Percentiles rank a stretch among this genome's conserved stretches.
These are phyloP conservation scores for Seladonia tumulorum DNA, from an alignment of 2,888 invertebrate genomes.

Conservation along the genomic window DNA sequence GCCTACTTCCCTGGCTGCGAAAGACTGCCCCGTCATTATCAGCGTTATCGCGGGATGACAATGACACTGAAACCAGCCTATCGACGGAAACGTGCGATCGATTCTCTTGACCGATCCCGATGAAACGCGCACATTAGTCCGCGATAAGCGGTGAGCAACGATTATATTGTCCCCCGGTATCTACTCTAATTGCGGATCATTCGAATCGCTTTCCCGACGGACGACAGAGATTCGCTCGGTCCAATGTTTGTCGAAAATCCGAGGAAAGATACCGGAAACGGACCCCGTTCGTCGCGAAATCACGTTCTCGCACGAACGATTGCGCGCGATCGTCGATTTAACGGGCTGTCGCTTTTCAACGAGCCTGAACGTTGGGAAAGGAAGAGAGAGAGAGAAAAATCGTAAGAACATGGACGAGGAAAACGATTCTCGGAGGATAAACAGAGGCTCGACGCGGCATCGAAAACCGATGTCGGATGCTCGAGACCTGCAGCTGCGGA, in stretches of 20 bases:
- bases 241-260: background rate
- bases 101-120: constrained; percentile 16
- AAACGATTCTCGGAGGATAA: background rate
- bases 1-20: background rate
- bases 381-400: background rate
- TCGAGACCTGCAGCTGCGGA: constrained; percentile 17
- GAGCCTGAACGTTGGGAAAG: background rate
- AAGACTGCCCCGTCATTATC: background rate
- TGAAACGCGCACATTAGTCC: constrained; percentile 15
- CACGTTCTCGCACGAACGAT: constrained; percentile 23
- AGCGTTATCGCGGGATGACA: background rate
- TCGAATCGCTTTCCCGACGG: background rate
- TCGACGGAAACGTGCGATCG: background rate
- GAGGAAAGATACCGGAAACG: background rate
- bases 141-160: constrained; percentile 6
- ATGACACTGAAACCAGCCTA: background rate
- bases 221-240: background rate
- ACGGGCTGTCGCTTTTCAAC: constrained; percentile 28
- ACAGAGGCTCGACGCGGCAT: constrained; percentile 12
- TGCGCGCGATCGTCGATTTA: constrained; percentile 45
- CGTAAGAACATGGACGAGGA: background rate
- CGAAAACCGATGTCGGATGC: constrained; percentile 37
- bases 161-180: constrained; percentile 9
- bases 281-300: background rate
- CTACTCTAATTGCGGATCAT: constrained; percentile 17